A percentile compares a stretch with the other conserved stretches of the same genome.
Evolutionary conservation across 1,140 invertebrate genomes (phyloP).

Genomic region (Drosophila seguyi): DNA sequence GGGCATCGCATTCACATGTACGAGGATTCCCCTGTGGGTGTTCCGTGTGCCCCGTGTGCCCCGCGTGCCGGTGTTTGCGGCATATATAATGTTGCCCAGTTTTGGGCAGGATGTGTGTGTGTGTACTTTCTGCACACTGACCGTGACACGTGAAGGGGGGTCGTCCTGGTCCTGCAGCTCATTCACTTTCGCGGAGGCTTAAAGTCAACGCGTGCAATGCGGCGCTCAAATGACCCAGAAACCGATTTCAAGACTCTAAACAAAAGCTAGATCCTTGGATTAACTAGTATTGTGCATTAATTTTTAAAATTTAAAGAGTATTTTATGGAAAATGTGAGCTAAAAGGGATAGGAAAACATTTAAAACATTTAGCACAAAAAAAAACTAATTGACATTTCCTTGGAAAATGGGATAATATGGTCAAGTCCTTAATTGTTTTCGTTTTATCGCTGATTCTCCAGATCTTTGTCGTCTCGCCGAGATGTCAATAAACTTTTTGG

Average conservation of each 20-base stretch:
- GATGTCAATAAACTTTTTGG: slow-evolving; percentile 35
- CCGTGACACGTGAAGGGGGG: slow-evolving; percentile 17
- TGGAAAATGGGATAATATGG: too few relatives aligned
- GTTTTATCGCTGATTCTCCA: neutral
- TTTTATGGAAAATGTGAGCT: neutral
- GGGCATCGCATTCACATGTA: slow-evolving; percentile 22
- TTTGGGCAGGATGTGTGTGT: slow-evolving; percentile 1
- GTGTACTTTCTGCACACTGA: slow-evolving; percentile 17
- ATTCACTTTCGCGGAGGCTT: slow-evolving; percentile 15
- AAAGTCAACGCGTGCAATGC: slow-evolving; percentile 1
- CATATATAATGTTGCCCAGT: slow-evolving; percentile 1
- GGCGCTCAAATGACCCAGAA: slow-evolving; percentile 18
- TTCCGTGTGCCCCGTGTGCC: too few relatives aligned
- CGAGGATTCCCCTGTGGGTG: neutral
- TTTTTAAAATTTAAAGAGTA: neutral
- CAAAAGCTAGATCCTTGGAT: neutral
- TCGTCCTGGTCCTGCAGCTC: slow-evolving; percentile 5
- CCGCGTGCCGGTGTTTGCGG: neutral
- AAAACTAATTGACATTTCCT: neutral
- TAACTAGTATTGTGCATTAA: neutral
- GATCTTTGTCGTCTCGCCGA: neutral
- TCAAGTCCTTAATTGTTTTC: neutral
- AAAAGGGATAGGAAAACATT: too few relatives aligned
- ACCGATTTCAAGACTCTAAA: neutral
- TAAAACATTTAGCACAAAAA: too few relatives aligned